Evolutionary conservation across 2,113 vertebrate genomes (phyloP), one percentile per base, ranked within the genome.

Genomic region (Rhabdomys dilectus): DNA sequence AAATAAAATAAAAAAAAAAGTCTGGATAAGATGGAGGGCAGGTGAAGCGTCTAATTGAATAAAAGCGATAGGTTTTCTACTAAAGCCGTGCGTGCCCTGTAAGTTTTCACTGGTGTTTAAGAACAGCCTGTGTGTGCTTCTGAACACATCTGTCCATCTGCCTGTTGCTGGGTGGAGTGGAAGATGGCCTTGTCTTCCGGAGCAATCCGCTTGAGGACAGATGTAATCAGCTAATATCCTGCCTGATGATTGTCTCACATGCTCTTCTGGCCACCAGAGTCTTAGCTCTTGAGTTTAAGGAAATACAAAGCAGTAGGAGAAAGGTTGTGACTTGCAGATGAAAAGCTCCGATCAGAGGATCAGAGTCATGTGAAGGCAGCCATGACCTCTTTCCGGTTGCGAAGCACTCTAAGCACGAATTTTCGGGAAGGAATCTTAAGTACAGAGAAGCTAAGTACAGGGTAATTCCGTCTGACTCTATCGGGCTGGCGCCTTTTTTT

Each of bases 371-470:
- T 92, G 45, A 93, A 95, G 84, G 89, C 45, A 96, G 82, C 45
- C 29, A 45, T 86, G 51, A 92, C 86, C 36, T 93, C 64, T 85
- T 91, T 96, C 58, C 76, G 56, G 48, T 48, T 82, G 26, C 21
- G 15, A 0, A 0, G 66, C 19, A 15, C 60, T 82, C 48, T 82
- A 97, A 92, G 72, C 75, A 93, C 17, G 11, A n/a, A 91, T 94
- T 94, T 93, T 91, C 84, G 88, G 48, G 29, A 73, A 80, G 68
- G 89, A 91, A 64, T 76, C 92, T 77, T 93, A 94, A 97, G 77
- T 91, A 95, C 92, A 95, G 91, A 95, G 91, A 92, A 48, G 75
- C 92, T 96, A 95, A 96, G 86, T 93, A 92, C 36, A 95, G 94
- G 84, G 91, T 96, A 93, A 94, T 94, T 95, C 86, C n/a, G 96